Evolutionary conservation across 1,140 invertebrate species (phyloP).

Genomic region (Phocides pigmalion): DNA sequence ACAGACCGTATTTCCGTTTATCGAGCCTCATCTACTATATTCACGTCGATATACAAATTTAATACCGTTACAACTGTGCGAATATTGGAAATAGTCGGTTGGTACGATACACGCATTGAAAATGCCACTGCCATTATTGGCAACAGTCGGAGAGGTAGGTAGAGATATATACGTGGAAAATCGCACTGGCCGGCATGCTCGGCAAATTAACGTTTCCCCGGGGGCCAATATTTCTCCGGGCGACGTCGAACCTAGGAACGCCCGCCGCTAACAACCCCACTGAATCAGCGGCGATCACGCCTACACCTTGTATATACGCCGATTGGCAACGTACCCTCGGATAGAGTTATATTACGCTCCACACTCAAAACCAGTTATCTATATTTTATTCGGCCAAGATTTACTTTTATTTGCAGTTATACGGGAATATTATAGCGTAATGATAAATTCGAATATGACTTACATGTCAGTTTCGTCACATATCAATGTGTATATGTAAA

Average conservation of each 20-base stretch:
- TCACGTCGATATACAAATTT: not conserved
- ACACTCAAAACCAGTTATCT: slow-evolving; percentile 7
- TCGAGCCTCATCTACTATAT: not conserved
- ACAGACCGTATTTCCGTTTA: not conserved
- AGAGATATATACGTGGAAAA: slow-evolving; percentile 59
- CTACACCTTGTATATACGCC: slow-evolving; percentile 79
- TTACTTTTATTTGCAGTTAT: too few species aligned
- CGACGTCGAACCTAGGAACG: slow-evolving; percentile 74
- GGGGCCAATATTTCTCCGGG: slow-evolving; percentile 76
- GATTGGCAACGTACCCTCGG: slow-evolving; percentile 71
- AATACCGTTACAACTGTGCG: slow-evolving; percentile 7
- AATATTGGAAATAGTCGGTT: slow-evolving; percentile 10
- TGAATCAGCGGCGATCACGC: slow-evolving; percentile 81
- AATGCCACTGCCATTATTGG: slow-evolving; percentile 56
- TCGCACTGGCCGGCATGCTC: slow-evolving; percentile 64
- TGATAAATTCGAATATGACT: too few species aligned
- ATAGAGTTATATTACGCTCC: slow-evolving; percentile 59
- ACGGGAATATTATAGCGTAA: too few species aligned
- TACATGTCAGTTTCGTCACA: too few species aligned
- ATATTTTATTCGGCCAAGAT: not conserved
- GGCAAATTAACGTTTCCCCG: slow-evolving; percentile 75
- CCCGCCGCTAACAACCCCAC: slow-evolving; percentile 75
- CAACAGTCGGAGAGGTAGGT: slow-evolving; percentile 32
- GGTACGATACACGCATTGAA: slow-evolving; percentile 36
- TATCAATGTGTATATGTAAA: too few species aligned